Evolutionary conservation across 2,797 vertebrate genomes (phyloP).

Genomic region (Remorina albescens): DNA sequence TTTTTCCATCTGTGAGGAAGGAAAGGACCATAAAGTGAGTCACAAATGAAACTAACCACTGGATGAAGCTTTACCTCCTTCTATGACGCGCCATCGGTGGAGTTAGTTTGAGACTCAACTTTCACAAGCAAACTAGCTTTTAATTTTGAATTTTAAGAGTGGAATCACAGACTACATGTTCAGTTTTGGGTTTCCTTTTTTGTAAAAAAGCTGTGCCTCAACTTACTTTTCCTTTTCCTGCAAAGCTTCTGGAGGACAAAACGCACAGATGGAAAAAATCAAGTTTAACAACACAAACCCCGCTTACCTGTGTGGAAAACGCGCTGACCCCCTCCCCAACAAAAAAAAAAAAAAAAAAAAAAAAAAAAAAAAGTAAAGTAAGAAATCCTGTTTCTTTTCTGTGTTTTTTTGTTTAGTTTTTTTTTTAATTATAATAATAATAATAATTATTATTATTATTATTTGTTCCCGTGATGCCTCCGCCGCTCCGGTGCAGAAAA

Average conservation of each 20-base stretch:
- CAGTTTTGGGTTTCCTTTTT: too few relatives aligned
- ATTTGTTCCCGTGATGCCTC: constrained; percentile 42
- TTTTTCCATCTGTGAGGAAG: background rate
- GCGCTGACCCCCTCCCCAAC: too few relatives aligned
- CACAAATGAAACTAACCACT: background rate
- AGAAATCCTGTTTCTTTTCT: too few relatives aligned
- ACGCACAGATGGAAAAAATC: constrained; percentile 28
- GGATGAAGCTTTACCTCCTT: background rate
- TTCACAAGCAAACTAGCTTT: background rate
- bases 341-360: too few relatives aligned
- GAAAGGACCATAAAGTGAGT: constrained; percentile 1
- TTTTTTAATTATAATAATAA: too few relatives aligned
- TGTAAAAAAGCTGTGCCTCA: too few relatives aligned
- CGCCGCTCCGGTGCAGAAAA: constrained; percentile 36
- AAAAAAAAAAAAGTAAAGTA: too few relatives aligned
- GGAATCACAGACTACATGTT: too few relatives aligned
- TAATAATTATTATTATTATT: background rate
- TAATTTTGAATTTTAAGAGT: too few relatives aligned
- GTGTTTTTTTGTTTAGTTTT: too few relatives aligned
- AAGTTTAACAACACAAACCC: constrained; percentile 4
- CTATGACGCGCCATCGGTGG: background rate
- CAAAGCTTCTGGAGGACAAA: too few relatives aligned
- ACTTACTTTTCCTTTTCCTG: too few relatives aligned
- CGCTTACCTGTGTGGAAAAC: constrained; percentile 64
- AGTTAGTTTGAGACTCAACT: background rate